Percentiles rank a stretch among this genome's conserved stretches.
Conservation (phyloP, 2,113 vertebrate species). For the Alouatta palliata region DNA sequence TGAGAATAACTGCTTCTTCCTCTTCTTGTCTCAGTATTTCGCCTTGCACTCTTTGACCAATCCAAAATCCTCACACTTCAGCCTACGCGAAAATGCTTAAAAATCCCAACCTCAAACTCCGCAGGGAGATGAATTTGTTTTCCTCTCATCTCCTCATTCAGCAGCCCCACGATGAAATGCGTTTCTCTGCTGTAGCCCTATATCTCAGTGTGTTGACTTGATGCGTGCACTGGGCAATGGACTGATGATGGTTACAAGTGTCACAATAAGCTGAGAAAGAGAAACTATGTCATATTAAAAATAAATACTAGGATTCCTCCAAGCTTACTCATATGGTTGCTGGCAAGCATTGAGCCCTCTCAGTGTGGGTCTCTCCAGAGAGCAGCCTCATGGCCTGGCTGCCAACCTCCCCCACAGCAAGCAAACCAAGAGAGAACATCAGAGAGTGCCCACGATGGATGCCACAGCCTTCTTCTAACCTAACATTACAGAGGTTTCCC, state of each 20-base stretch:
- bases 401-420: not conserved
- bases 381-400: not conserved
- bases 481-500: accelerated
- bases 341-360: not conserved
- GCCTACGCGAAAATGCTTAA: too few relatives aligned
- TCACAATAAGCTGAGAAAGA: not conserved
- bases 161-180: too few relatives aligned
- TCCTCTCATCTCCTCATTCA: too few relatives aligned
- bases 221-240: accelerated
- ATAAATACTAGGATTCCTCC: not conserved
- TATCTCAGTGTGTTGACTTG: too few relatives aligned
- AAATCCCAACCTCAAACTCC: too few relatives aligned
- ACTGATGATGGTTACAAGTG: too few relatives aligned
- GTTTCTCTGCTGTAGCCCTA: too few relatives aligned
- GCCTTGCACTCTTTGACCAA: too few relatives aligned
- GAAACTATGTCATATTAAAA: not conserved
- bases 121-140: too few relatives aligned
- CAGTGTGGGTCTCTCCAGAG: not conserved
- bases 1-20: too few relatives aligned
- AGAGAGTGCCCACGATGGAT: accelerated
- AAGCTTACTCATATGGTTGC: not conserved
- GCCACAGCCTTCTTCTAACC: not conserved
- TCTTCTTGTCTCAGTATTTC: too few relatives aligned
- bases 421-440: not conserved
- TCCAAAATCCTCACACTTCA: too few relatives aligned